Evolutionary conservation across 1,140 invertebrate genomes (phyloP).

Genomic region (Zaprionus tsacasi): DNA sequence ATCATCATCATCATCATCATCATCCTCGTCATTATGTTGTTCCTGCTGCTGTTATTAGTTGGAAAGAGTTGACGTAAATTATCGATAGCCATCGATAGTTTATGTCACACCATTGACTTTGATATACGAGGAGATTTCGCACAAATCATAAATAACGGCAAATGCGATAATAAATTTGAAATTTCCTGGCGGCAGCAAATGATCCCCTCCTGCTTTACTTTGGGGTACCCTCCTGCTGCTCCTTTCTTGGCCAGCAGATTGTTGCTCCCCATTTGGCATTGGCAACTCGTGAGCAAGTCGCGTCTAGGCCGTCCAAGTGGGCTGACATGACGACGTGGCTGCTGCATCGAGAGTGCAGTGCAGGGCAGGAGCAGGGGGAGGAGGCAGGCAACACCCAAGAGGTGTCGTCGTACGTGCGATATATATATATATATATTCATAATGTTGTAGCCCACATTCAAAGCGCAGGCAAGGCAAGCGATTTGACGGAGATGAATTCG

Average conservation of each 20-base stretch:
- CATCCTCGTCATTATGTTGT: slow-evolving; percentile 30
- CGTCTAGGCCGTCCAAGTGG: slow-evolving; percentile 47
- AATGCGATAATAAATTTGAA: slow-evolving; percentile 78
- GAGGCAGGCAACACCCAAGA: slow-evolving; percentile 11
- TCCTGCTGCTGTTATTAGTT: slow-evolving; percentile 34
- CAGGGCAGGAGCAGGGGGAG: background rate
- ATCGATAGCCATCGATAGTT: slow-evolving; percentile 67
- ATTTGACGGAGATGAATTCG: slow-evolving; percentile 81
- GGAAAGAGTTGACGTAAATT: slow-evolving; percentile 64
- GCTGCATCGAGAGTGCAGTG: slow-evolving; percentile 12
- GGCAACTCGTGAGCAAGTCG: slow-evolving; percentile 11
- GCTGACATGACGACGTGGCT: slow-evolving; percentile 42
- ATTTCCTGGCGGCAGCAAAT: slow-evolving; percentile 69
- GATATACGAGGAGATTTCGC: slow-evolving; percentile 71
- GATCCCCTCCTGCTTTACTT: slow-evolving; percentile 39
- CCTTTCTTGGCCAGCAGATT: slow-evolving; percentile 15
- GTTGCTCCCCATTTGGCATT: slow-evolving; percentile 38
- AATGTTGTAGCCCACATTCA: slow-evolving; percentile 78
- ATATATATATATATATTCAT: slow-evolving; percentile 62
- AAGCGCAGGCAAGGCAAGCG: slow-evolving; percentile 57
- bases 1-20: slow-evolving; percentile 50
- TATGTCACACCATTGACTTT: slow-evolving; percentile 71
- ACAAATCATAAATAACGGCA: slow-evolving; percentile 77
- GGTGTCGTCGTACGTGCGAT: slow-evolving; percentile 70
- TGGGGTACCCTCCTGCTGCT: slow-evolving; percentile 5